A percentile compares a stretch with the other conserved stretches of the same genome.
phyloP scores from a whole-genome alignment of 2,797 vertebrate species.

The Sebastes ruberrimus region DNA sequence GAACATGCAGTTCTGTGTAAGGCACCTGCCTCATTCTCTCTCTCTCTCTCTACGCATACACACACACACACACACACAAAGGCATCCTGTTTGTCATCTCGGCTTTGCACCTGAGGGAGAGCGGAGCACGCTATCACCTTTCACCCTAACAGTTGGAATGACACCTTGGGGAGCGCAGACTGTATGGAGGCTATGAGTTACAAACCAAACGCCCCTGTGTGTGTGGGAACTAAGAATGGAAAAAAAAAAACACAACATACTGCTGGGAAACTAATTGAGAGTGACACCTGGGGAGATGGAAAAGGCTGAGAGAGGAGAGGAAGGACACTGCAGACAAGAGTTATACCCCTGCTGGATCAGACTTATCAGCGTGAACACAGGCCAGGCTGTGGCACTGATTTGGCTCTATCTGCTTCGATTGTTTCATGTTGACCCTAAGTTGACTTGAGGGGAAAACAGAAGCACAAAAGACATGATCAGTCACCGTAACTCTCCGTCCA shows the following conservation, averaged over 20 bases:
- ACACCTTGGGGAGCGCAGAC: constrained; percentile 44
- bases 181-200: constrained; percentile 34
- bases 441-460: not conserved
- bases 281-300: constrained; percentile 8
- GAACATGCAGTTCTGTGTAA: not conserved
- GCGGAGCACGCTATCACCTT: constrained; percentile 45
- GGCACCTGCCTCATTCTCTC: not conserved
- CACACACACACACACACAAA: constrained; percentile 28
- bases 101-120: constrained; percentile 42
- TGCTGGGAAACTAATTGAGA: constrained; percentile 18
- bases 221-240: constrained; percentile 19
- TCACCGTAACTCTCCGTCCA: not conserved
- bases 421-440: not conserved
- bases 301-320: not conserved
- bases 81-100: constrained; percentile 38
- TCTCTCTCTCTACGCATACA: not conserved
- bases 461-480: not conserved
- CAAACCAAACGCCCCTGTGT: constrained; percentile 3
- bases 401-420: not conserved
- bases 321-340: not conserved
- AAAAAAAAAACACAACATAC: not conserved
- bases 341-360: not conserved
- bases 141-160: constrained; percentile 46
- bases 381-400: not conserved
- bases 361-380: not conserved